Percentiles rank a stretch among this genome's conserved stretches.
Evolutionary conservation across 2,113 vertebrate genomes (phyloP).

Genomic region (human (Homo sapiens)): GRCh38 chr9:14522501-14523000

Average conservation of each 20-base stretch:
- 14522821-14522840: not conserved
- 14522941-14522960: not conserved
- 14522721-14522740: not conserved
- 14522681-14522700: not conserved
- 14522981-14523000: not conserved
- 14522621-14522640: not conserved
- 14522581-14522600: not conserved
- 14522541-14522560: not conserved
- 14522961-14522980: not conserved
- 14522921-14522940: not conserved
- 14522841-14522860: no score
- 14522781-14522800: not conserved
- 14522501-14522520: not conserved
- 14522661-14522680: not conserved
- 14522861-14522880: not conserved
- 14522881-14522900: not conserved
- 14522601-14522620: not conserved
- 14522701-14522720: not conserved
- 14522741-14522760: not conserved
- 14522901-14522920: accelerated
- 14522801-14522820: not conserved
- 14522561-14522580: not conserved
- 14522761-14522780: not conserved
- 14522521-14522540: not conserved
- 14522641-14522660: not conserved